Percentiles rank a stretch among this genome's conserved stretches.
phyloP scores from a whole-genome alignment of 2,888 invertebrate genomes.

The Omphaloscelis lunosa region DNA sequence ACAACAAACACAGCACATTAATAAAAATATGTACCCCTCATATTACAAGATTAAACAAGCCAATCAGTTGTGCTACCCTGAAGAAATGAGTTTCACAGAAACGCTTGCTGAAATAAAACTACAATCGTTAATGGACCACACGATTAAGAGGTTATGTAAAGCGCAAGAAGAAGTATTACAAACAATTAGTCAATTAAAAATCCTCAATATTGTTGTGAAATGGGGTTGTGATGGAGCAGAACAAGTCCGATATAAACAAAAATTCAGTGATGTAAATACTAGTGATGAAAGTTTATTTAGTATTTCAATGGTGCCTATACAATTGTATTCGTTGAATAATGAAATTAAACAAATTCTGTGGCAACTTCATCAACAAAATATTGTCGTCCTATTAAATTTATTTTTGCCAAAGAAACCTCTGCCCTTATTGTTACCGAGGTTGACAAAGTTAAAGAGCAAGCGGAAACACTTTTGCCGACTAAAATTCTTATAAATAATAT shows the following conservation, averaged over 20 bases:
- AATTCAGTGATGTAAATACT: not conserved
- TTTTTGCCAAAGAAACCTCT: not conserved
- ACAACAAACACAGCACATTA: no score
- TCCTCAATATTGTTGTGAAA: not conserved
- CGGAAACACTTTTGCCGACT: not conserved
- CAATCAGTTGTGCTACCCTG: no score
- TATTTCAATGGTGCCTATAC: slow-evolving; percentile 7
- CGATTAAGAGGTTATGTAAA: no score
- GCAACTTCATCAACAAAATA: not conserved
- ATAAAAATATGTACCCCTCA: no score
- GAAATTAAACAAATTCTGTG: not conserved
- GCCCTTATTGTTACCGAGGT: not conserved
- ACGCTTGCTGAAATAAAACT: no score
- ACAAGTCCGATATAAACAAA: not conserved
- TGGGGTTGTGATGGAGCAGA: slow-evolving; percentile 12
- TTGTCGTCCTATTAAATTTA: not conserved
- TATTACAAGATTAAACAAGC: no score
- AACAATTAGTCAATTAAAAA: not conserved
- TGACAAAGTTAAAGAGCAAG: not conserved
- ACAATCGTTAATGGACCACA: no score
- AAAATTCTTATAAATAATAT: not conserved
- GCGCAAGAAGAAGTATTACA: no score
- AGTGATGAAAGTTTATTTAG: slow-evolving; percentile 11
- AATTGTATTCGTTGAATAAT: not conserved
- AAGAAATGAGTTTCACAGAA: no score